A percentile compares a stretch with the other conserved stretches of the same genome.
Conservation (phyloP, 2,888 invertebrate genomes). For the Parnassius apollo region DNA sequence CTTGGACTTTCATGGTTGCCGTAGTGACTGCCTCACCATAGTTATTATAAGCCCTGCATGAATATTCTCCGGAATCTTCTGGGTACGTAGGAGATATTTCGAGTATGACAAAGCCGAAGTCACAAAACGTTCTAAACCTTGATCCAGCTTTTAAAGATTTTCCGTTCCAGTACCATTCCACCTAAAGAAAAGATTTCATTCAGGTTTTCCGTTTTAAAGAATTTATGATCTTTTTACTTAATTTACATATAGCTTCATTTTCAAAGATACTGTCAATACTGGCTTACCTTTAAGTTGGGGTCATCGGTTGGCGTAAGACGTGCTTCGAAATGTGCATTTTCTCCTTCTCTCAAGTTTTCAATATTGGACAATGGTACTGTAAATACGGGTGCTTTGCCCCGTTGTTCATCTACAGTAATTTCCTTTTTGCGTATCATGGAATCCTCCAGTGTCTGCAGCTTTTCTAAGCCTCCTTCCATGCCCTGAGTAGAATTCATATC, state of each 20-base stretch:
- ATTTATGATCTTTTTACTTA: no score
- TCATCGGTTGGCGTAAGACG: conserved; percentile 94
- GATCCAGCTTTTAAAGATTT: conserved; percentile 94
- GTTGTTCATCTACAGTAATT: conserved; percentile 86
- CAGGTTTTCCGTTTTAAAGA: no score
- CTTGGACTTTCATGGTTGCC: conserved; percentile 93
- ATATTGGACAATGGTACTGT: conserved; percentile 93
- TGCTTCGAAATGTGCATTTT: conserved; percentile 95
- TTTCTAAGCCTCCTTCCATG: conserved; percentile 97
- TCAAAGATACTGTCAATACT: conserved; percentile 17
- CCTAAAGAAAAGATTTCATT: conserved; percentile 57
- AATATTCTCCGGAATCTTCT: conserved; percentile 96
- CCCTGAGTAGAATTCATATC: conserved; percentile 74
- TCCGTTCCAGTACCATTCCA: conserved; percentile 98
- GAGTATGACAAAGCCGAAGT: conserved; percentile 98
- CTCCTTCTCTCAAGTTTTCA: conserved; percentile 93
- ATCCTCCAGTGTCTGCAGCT: conserved; percentile 95
- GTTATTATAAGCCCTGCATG: conserved; percentile 93
- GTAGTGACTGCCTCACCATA: conserved; percentile 96
- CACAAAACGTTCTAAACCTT: conserved; percentile 97
- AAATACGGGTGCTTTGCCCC: conserved; percentile 93
- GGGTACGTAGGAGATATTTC: conserved; percentile 98
- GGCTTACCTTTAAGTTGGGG: conserved; percentile 89
- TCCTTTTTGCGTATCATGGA: conserved; percentile 90
- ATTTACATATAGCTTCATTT: no score